Evolutionary conservation across 2,797 vertebrate species (phyloP).

Genomic region (Sibirionetta formosa): DNA sequence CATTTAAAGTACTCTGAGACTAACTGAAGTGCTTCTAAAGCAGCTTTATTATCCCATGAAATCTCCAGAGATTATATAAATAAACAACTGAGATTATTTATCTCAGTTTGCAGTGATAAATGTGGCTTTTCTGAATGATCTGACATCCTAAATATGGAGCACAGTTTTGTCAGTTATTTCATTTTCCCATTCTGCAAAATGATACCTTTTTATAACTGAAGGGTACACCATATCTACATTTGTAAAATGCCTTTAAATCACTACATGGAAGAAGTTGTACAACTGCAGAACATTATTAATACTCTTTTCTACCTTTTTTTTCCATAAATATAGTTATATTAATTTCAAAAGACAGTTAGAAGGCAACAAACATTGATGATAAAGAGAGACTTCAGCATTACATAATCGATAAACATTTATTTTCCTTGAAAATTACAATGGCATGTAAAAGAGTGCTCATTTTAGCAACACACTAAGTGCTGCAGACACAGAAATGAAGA

Average conservation of each 20-base stretch:
- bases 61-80: not conserved
- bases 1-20: not conserved
- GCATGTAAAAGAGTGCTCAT: fast-evolving
- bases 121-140: not conserved
- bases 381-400: not conserved
- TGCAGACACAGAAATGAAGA: not conserved
- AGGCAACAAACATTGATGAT: not conserved
- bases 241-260: not conserved
- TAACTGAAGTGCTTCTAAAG: not conserved
- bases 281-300: not conserved
- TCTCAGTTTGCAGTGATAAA: not conserved
- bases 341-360: not conserved
- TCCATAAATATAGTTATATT: not conserved
- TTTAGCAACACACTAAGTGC: not conserved
- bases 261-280: not conserved
- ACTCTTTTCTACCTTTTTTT: not conserved
- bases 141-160: not conserved
- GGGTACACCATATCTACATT: not conserved
- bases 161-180: fast-evolving
- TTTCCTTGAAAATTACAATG: not conserved
- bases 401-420: fast-evolving
- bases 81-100: not conserved
- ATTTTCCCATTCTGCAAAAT: not conserved
- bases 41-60: not conserved
- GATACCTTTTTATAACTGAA: not conserved